Conservation (phyloP, 2,113 vertebrate genomes). For the Caretta caretta region DNA sequence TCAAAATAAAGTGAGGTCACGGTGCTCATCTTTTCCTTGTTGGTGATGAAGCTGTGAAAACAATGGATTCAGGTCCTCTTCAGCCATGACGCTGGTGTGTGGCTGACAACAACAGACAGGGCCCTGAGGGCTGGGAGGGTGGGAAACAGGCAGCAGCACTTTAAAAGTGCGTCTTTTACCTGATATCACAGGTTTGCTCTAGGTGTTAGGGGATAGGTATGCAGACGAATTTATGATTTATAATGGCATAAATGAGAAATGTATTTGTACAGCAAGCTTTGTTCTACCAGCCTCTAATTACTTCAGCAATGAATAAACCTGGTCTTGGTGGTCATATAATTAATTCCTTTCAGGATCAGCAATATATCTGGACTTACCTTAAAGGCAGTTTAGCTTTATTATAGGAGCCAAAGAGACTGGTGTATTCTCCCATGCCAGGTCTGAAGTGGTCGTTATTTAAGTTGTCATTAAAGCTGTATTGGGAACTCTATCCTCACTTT, state of each 20-base stretch:
- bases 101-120: background rate
- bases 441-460: background rate
- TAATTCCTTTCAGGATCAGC: background rate
- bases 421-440: background rate
- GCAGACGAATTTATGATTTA: background rate
- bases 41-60: background rate
- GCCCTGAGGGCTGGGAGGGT: background rate
- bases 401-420: background rate
- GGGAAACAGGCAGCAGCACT: background rate
- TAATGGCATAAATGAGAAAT: background rate
- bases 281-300: background rate
- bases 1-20: background rate
- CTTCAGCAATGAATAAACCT: background rate
- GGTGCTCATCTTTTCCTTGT: background rate
- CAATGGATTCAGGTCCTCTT: background rate
- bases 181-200: background rate
- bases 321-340: background rate
- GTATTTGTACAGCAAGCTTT: background rate
- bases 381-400: background rate
- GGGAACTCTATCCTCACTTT: background rate
- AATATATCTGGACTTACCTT: background rate
- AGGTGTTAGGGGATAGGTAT: background rate
- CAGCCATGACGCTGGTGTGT: background rate
- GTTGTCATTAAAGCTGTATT: background rate
- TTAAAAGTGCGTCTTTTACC: background rate